Percentiles rank a stretch among this genome's conserved stretches.
These are phyloP conservation scores for Mobula hypostoma DNA, from an alignment of 2,113 vertebrate genomes.

Conservation along the genomic window DNA sequence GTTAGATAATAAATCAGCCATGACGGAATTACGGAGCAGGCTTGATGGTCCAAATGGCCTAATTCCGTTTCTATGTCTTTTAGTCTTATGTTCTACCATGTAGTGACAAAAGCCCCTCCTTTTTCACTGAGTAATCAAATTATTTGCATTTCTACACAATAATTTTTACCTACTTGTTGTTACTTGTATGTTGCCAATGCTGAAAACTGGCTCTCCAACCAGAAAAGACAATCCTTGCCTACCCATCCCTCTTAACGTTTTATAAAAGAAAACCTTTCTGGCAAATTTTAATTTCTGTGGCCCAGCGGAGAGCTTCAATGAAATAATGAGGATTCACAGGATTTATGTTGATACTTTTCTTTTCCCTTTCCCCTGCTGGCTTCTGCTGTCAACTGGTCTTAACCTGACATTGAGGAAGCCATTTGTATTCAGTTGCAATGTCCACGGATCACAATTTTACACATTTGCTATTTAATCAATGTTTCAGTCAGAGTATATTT, in stretches of 20 bases:
- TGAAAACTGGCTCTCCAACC: not conserved
- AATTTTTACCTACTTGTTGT: no score
- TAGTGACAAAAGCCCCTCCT: no score
- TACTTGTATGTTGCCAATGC: not conserved
- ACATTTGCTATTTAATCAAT: slow-evolving; percentile 49
- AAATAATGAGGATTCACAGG: not conserved
- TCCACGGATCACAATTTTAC: slow-evolving; percentile 39
- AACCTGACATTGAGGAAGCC: not conserved
- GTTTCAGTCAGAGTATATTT: slow-evolving; percentile 55
- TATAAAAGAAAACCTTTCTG: not conserved
- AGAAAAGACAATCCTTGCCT: not conserved
- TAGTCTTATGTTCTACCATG: not conserved
- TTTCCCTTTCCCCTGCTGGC: not conserved
- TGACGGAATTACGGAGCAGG: no score
- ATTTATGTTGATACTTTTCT: not conserved
- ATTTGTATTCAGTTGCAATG: not conserved
- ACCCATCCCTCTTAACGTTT: not conserved
- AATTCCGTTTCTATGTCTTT: no score
- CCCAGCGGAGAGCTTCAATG: not conserved
- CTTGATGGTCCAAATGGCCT: no score
- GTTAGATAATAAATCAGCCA: no score
- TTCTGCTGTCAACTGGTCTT: not conserved
- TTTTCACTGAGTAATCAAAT: not conserved
- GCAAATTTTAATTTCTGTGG: not conserved
- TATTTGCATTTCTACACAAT: not conserved